A percentile compares a stretch with the other conserved stretches of the same genome.
phyloP scores from a whole-genome alignment of 2,113 vertebrate genomes.

The Psilopogon haemacephalus region DNA sequence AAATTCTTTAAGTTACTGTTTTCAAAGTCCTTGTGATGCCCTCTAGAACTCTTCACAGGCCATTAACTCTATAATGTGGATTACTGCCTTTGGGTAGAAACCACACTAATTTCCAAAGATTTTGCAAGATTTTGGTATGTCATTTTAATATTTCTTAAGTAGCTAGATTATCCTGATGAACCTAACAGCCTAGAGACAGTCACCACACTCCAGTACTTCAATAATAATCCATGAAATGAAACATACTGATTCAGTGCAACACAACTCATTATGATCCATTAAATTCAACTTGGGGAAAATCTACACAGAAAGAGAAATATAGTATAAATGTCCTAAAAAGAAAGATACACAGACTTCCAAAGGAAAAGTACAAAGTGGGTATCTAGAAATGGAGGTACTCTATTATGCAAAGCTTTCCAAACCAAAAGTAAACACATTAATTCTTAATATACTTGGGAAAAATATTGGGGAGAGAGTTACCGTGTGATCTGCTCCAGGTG shows the following conservation, averaged over 20 bases:
- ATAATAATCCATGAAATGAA: not conserved
- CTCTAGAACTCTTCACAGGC: not conserved
- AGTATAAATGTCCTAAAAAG: not conserved
- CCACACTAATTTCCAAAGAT: not conserved
- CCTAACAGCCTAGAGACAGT: not conserved
- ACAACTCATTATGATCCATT: not conserved
- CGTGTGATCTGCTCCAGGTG: too few species aligned
- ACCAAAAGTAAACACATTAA: not conserved
- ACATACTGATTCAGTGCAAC: not conserved
- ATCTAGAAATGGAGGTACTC: not conserved
- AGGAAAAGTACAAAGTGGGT: not conserved
- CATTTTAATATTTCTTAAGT: not conserved
- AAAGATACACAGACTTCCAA: not conserved
- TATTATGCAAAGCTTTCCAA: not conserved
- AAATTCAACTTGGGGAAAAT: not conserved
- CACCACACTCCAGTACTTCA: not conserved
- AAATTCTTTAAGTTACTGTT: not conserved
- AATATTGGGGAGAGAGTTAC: not conserved
- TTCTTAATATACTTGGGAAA: not conserved
- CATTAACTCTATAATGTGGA: not conserved
- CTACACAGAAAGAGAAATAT: not conserved
- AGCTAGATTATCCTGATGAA: not conserved
- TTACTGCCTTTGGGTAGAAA: not conserved
- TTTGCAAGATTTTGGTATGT: not conserved
- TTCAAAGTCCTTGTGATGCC: not conserved